Conservation (phyloP, 1,140 invertebrate species). For the Microvelia longipes region DNA sequence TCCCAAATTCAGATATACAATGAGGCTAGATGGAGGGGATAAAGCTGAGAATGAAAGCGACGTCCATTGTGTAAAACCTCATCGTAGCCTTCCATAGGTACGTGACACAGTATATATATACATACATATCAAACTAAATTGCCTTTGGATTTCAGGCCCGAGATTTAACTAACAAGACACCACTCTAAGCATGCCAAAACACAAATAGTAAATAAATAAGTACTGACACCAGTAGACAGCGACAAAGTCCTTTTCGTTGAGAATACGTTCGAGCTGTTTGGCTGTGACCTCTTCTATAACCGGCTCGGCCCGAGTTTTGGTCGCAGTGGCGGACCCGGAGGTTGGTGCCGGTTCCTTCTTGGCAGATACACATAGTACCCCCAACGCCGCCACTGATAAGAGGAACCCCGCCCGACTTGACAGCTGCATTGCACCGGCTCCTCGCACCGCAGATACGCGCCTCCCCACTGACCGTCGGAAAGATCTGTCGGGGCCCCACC, state of each 20-base stretch:
- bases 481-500: slow-evolving; percentile 1
- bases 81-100: too few species aligned
- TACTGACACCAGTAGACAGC: slow-evolving; percentile 93
- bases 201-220: not conserved
- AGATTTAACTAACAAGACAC: too few species aligned
- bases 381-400: slow-evolving; percentile 11
- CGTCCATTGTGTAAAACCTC: too few species aligned
- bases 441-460: slow-evolving; percentile 13
- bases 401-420: slow-evolving; percentile 13
- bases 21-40: too few species aligned
- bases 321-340: slow-evolving; percentile 24
- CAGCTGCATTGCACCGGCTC: slow-evolving; percentile 8
- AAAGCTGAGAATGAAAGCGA: too few species aligned
- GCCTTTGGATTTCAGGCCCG: too few species aligned
- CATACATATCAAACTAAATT: too few species aligned
- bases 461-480: slow-evolving; percentile 13
- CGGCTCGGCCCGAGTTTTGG: slow-evolving; percentile 40
- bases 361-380: slow-evolving; percentile 22
- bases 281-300: slow-evolving; percentile 82
- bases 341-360: slow-evolving; percentile 27
- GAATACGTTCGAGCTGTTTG: slow-evolving; percentile 72
- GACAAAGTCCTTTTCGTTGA: slow-evolving; percentile 80
- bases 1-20: too few species aligned
- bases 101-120: too few species aligned
- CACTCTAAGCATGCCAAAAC: too few species aligned